Evolutionary conservation across 2,888 invertebrate species (phyloP).

Genomic region (Dichetophora obliterata): DNA sequence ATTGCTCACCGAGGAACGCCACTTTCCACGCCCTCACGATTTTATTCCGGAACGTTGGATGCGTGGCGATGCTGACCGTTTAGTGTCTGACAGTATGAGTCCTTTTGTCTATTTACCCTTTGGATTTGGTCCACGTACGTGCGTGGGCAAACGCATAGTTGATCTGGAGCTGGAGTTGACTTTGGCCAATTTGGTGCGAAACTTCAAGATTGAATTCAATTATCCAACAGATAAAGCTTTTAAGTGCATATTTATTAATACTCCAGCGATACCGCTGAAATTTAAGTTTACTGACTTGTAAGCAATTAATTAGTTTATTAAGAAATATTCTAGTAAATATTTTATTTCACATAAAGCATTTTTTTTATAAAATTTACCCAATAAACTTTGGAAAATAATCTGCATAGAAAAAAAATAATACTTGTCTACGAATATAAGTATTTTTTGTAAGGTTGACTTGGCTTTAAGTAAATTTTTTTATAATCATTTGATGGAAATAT

Average conservation of each 20-base stretch:
- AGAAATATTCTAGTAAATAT: too few relatives aligned
- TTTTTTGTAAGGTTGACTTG: too few relatives aligned
- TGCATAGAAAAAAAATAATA: too few relatives aligned
- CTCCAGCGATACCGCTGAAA: slow-evolving; percentile 63
- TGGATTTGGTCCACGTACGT: slow-evolving; percentile 71
- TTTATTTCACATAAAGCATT: too few relatives aligned
- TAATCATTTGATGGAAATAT: too few relatives aligned
- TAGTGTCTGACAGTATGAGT: slow-evolving; percentile 48
- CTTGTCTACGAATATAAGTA: too few relatives aligned
- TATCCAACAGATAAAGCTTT: slow-evolving; percentile 60
- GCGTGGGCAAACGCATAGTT: slow-evolving; percentile 79
- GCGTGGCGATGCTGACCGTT: slow-evolving; percentile 71
- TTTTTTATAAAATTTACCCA: too few relatives aligned
- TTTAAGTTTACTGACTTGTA: slow-evolving; percentile 61
- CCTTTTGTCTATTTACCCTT: slow-evolving; percentile 62
- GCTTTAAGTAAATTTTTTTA: too few relatives aligned
- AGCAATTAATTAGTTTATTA: too few relatives aligned
- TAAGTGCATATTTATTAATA: slow-evolving; percentile 56
- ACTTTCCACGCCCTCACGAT: slow-evolving; percentile 75
- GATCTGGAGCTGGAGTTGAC: slow-evolving; percentile 77
- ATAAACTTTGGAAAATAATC: too few relatives aligned
- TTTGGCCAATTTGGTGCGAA: slow-evolving; percentile 68
- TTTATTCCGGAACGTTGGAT: slow-evolving; percentile 85
- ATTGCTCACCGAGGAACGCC: slow-evolving; percentile 73
- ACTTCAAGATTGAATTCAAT: slow-evolving; percentile 67